Percentiles rank a stretch among this genome's conserved stretches.
phyloP scores from a whole-genome alignment of 2,888 invertebrate genomes.

The Lycia hirtaria region DNA sequence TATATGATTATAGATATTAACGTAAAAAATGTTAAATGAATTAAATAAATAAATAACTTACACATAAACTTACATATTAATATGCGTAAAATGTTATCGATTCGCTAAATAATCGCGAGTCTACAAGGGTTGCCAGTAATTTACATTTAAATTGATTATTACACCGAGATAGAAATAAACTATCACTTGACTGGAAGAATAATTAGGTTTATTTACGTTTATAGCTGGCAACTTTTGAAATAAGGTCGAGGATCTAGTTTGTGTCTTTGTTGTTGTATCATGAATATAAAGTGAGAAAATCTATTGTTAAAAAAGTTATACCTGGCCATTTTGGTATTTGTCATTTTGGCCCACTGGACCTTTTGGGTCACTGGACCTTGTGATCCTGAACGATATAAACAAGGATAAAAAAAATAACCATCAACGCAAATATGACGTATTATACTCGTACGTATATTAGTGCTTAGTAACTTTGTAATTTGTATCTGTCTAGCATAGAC shows the following conservation, averaged over 20 bases:
- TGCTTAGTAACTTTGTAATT: too few species aligned
- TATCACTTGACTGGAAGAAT: slow-evolving; percentile 46
- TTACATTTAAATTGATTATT: slow-evolving; percentile 65
- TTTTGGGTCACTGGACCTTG: too few species aligned
- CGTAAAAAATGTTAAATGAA: too few species aligned
- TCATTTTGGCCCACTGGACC: too few species aligned
- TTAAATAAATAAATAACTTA: neutral
- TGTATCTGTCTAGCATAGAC: too few species aligned
- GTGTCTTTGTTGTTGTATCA: slow-evolving; percentile 24
- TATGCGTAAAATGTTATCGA: slow-evolving; percentile 37
- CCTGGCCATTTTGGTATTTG: too few species aligned
- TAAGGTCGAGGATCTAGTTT: slow-evolving; percentile 26
- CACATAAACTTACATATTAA: neutral
- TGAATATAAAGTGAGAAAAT: slow-evolving; percentile 25
- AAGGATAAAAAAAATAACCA: too few species aligned
- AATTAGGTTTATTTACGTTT: slow-evolving; percentile 43
- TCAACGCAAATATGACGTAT: too few species aligned
- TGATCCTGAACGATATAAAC: too few species aligned
- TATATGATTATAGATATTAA: too few species aligned
- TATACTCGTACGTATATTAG: too few species aligned
- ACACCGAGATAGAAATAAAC: slow-evolving; percentile 49
- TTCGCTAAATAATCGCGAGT: slow-evolving; percentile 57
- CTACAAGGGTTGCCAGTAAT: slow-evolving; percentile 54
- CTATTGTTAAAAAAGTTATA: neutral
- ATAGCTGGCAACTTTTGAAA: slow-evolving; percentile 40